phyloP scores from a whole-genome alignment of 2,888 invertebrate genomes.

The Platycnemis pennipes region DNA sequence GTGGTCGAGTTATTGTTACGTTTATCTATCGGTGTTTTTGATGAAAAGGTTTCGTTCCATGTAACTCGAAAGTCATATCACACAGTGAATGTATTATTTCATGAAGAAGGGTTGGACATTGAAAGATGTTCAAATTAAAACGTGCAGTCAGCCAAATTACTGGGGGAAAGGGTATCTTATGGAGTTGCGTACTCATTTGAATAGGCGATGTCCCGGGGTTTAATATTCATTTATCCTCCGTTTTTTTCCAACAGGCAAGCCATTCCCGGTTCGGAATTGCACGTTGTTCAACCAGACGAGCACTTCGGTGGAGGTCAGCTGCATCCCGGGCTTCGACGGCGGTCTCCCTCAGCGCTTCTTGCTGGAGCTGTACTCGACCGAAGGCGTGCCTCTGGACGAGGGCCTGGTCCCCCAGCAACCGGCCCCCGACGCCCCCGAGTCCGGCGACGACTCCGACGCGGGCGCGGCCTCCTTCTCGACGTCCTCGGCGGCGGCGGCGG shows the following conservation, averaged over 20 bases:
- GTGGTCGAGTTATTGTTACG: too few relatives aligned
- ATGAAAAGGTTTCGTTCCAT: too few relatives aligned
- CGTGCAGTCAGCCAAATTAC: too few relatives aligned
- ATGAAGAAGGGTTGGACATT: too few relatives aligned
- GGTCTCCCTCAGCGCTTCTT: slow-evolving; percentile 92
- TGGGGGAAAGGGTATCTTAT: too few relatives aligned
- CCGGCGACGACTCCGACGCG: slow-evolving; percentile 20
- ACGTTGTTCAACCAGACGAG: slow-evolving; percentile 84
- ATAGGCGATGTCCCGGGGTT: too few relatives aligned
- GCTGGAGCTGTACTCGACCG: slow-evolving; percentile 90
- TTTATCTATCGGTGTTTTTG: too few relatives aligned
- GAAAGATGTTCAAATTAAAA: too few relatives aligned
- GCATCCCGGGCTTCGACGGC: slow-evolving; percentile 91
- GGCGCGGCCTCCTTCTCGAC: slow-evolving; percentile 42
- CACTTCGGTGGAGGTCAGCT: slow-evolving; percentile 88
- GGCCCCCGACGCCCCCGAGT: background rate
- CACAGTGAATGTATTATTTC: too few relatives aligned
- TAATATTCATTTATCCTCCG: too few relatives aligned
- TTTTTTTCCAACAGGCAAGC: slow-evolving; percentile 76
- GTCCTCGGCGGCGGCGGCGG: background rate
- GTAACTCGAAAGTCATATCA: too few relatives aligned
- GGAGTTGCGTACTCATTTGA: too few relatives aligned
- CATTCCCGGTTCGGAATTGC: slow-evolving; percentile 91
- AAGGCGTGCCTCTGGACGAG: slow-evolving; percentile 85
- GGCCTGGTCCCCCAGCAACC: background rate